Evolutionary conservation across 2,888 invertebrate species (phyloP), one percentile per base, ranked within the genome.

Genomic region (Epistrophe eligans): DNA sequence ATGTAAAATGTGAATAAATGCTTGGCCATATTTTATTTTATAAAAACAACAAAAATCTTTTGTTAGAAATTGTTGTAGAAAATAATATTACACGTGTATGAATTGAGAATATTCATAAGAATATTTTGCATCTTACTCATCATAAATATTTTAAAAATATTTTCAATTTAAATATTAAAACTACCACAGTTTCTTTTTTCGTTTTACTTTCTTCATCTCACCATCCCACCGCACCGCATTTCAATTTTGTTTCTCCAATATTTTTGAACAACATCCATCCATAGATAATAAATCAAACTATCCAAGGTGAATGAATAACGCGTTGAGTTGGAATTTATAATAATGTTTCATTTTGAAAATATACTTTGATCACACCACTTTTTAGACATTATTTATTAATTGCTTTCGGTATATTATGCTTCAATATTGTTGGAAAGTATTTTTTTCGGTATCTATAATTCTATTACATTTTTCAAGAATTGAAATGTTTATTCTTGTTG

Each of bases 211-310:
- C 64, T 5, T 10, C 50, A 9, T 10, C 15, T 9, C 35, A 13
- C 3, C 4, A 13, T n/a, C n/a, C n/a, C n/a, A n/a, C n/a, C 1
- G 10, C 24, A 1, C 24, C 1, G 10, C 19, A 15, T 38, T 50
- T 15, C 0, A 38, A 19, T 35, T 19, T 70, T 55, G 43, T 24
- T 24, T 52, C 40, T 70, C 40, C 70, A 70, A 43, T 55, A 43
- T 40, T 55, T 28, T n/a, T 40, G 0, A 55, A 70, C 3, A 55
- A n/a, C 8, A 10, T 52, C 67, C 28, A 70, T 55, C 15, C 40
- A 50, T 38, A 50, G 67, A 67, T 67, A 35, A 70, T 70, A 70
- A 70, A 70, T 70, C 70, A 70, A 70, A 70, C 11, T 28, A 24
- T 24, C 8, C 55, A 70, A 70, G 70, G 70, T 43, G 19, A 52